Percentiles rank a stretch among this genome's conserved stretches.
These are phyloP conservation scores for Cyprinodon brontotheroides DNA, from an alignment of 2,113 vertebrate genomes.

Conservation along the genomic window DNA sequence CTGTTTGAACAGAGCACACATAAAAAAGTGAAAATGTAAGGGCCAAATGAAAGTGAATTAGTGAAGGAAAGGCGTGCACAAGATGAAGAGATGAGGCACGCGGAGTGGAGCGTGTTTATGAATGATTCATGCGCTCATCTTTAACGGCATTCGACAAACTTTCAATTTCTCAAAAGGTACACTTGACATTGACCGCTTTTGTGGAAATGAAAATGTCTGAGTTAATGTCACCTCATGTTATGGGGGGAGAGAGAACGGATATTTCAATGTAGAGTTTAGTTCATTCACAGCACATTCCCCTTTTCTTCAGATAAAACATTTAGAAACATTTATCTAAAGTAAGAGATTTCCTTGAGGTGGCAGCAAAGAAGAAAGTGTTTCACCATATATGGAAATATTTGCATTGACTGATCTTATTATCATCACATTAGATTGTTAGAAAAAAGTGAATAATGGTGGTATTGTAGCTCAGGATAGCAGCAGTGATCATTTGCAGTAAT, in stretches of 20 bases:
- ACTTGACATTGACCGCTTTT: conserved; percentile 12
- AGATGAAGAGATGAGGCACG: conserved; percentile 26
- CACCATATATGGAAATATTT: conserved; percentile 43
- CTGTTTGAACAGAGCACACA: background rate
- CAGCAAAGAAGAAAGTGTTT: conserved; percentile 28
- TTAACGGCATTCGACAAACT: conserved; percentile 64
- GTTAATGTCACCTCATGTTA: conserved; percentile 32
- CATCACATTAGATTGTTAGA: conserved; percentile 32
- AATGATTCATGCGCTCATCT: conserved; percentile 67
- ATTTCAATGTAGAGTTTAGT: conserved; percentile 44
- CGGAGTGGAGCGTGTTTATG: conserved; percentile 48
- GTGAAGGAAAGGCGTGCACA: conserved; percentile 9
- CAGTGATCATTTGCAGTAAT: conserved; percentile 21
- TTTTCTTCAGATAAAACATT: background rate
- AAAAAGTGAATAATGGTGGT: conserved; percentile 4
- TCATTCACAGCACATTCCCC: conserved; percentile 23
- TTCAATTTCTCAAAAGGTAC: conserved; percentile 60
- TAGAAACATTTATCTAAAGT: background rate
- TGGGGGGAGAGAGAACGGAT: conserved; percentile 13
- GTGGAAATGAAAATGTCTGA: conserved; percentile 27
- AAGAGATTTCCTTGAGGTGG: conserved; percentile 20
- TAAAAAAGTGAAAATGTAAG: conserved; percentile 4
- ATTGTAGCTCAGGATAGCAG: conserved; percentile 1
- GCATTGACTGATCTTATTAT: conserved; percentile 39
- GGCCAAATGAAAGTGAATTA: conserved; percentile 25